Conservation (phyloP, 2,888 invertebrate species). For the Drosophila longiperda region DNA sequence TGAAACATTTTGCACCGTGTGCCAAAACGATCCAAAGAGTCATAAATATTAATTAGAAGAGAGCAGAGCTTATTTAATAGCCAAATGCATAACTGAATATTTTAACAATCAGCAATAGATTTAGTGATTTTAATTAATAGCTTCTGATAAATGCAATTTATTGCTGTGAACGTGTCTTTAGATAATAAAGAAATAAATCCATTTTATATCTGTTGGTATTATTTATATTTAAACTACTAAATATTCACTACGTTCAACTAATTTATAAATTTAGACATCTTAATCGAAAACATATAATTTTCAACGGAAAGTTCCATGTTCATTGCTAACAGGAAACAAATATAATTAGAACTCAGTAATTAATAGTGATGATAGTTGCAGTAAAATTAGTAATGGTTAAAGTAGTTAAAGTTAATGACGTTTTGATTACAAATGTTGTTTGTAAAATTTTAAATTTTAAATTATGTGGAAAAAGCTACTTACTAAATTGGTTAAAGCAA, state of each 20-base stretch:
- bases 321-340: not conserved
- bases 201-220: not conserved
- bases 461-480: too few relatives aligned
- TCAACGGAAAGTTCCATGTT: not conserved
- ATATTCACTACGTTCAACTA: not conserved
- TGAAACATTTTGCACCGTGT: slow-evolving; percentile 75
- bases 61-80: not conserved
- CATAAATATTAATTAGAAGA: slow-evolving; percentile 17
- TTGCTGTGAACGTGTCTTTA: not conserved
- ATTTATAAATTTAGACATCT: not conserved
- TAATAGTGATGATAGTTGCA: not conserved
- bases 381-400: not conserved
- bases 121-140: not conserved
- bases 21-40: slow-evolving; percentile 16
- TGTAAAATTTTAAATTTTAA: not conserved
- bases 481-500: too few relatives aligned
- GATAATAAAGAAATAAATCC: too few relatives aligned
- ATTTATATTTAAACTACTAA: not conserved
- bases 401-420: not conserved
- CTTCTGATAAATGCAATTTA: not conserved
- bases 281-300: not conserved
- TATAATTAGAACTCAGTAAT: slow-evolving; percentile 4
- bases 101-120: not conserved
- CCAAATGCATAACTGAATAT: slow-evolving; percentile 4
- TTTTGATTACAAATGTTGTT: not conserved